phyloP scores from a whole-genome alignment of 1,140 invertebrate genomes.

The Hydropsyche tenuis region DNA sequence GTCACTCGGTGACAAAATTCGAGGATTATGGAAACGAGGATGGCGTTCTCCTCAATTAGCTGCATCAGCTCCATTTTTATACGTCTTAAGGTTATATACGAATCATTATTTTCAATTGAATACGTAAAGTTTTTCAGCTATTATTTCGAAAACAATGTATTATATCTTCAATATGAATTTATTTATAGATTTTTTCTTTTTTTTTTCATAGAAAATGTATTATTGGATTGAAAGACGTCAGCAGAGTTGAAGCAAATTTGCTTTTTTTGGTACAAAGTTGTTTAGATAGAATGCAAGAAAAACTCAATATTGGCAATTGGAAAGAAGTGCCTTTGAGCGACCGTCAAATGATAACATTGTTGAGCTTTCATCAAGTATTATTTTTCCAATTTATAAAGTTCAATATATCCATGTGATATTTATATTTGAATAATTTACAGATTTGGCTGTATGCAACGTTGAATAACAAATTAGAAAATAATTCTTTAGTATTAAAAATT shows the following conservation, averaged over 20 bases:
- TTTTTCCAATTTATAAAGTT: not conserved
- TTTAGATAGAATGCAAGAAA: slow-evolving; percentile 79
- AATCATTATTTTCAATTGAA: too few relatives aligned
- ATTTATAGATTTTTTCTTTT: too few relatives aligned
- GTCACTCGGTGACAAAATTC: not conserved
- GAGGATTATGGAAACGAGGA: not conserved
- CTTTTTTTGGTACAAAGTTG: slow-evolving; percentile 61
- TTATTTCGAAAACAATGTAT: too few relatives aligned
- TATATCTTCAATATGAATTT: too few relatives aligned
- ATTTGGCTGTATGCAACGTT: slow-evolving; percentile 11
- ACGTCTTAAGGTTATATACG: not conserved
- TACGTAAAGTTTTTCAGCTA: too few relatives aligned
- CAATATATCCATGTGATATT: not conserved
- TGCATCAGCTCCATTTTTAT: not conserved
- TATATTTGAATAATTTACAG: not conserved
- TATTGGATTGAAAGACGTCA: not conserved
- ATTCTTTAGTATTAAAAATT: slow-evolving; percentile 56
- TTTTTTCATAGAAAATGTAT: not conserved
- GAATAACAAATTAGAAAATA: slow-evolving; percentile 4
- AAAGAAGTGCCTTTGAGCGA: slow-evolving; percentile 71
- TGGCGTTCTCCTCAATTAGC: not conserved
- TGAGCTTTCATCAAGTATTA: slow-evolving; percentile 67
- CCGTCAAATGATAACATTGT: slow-evolving; percentile 69
- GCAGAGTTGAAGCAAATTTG: not conserved
- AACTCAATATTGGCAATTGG: slow-evolving; percentile 86